Evolutionary conservation across 2,888 invertebrate species (phyloP), one percentile per base, ranked within the genome.

Genomic region (Eupithecia pulchellata): DNA sequence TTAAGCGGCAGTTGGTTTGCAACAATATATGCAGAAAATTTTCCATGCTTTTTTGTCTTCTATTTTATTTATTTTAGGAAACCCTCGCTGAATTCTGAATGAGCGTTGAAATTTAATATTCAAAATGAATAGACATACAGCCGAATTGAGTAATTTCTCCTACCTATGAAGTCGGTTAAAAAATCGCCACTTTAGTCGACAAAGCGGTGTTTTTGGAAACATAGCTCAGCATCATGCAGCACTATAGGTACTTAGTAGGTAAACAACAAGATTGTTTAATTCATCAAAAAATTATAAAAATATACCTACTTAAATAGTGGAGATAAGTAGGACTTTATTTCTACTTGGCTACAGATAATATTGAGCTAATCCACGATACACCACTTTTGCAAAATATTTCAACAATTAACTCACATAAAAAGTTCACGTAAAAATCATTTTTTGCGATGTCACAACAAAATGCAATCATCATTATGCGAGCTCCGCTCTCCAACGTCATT

Each of bases 1-100:
- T 82, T 76, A 74, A 66, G 80, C 86, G 81, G 76, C 88, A 84
- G 87, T 82, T 86, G 84, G 81, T 73, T 9, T 8, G 34, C 4
- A 25, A 25, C n/a, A 11, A 58, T n/a, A 8, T 32, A n/a, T 52
- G 25, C 52, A 52, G 52, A 25, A 29, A 32, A 60, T 4, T 32
- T 60, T n/a, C 4, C n/a, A 32, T 30, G 30, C 29, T 27, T 29
- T 60, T 57, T 11, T n/a, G 4, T 30, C 4, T 60, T 0, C 20
- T 52, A 25, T 47, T 20, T 52, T 52, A 47, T 20, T 47, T 20
- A 8, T 8, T 42, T n/a, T 42, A n/a, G n/a, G n/a, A 42, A 42
- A n/a, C 42, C 42, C 42, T 6, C 0, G 8, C n/a, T 39, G 1
- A 42, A 9, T 42, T n/a, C n/a, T 42, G 42, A 42, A 42, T n/a